Percentiles rank a stretch among this genome's conserved stretches.
Evolutionary conservation across 2,113 vertebrate genomes (phyloP).

Genomic region (Phyllostomus discolor): DNA sequence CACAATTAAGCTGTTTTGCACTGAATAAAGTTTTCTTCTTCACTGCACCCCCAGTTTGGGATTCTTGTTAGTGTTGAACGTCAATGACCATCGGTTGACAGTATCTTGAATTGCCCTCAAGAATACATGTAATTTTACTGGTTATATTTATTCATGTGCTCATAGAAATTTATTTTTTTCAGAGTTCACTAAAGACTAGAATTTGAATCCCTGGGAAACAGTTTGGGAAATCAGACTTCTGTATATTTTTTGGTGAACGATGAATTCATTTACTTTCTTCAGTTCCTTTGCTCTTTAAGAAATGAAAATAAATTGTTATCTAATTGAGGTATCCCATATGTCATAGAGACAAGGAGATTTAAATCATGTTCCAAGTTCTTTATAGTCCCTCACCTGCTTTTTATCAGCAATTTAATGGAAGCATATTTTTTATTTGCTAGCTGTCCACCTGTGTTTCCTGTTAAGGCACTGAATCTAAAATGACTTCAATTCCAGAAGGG

Average conservation of each 20-base stretch:
- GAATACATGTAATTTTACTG: not conserved
- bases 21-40: not conserved
- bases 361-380: not conserved
- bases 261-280: not conserved
- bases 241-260: not conserved
- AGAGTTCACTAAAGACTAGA: not conserved
- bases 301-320: slow-evolving; percentile 3
- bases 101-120: not conserved
- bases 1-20: not conserved
- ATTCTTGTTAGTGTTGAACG: not conserved
- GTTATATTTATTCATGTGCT: not conserved
- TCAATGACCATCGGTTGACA: not conserved
- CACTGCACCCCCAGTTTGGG: not conserved
- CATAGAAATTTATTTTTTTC: not conserved
- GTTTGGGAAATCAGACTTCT: not conserved
- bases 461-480: not conserved
- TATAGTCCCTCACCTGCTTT: not conserved
- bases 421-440: not conserved
- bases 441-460: not conserved
- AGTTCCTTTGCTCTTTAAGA: not conserved
- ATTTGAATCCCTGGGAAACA: slow-evolving; percentile 11
- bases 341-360: not conserved
- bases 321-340: not conserved
- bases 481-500: not conserved
- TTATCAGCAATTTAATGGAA: not conserved